These are phyloP conservation scores for Cisticola juncidis DNA, from an alignment of 2,113 vertebrate species.

Conservation along the genomic window DNA sequence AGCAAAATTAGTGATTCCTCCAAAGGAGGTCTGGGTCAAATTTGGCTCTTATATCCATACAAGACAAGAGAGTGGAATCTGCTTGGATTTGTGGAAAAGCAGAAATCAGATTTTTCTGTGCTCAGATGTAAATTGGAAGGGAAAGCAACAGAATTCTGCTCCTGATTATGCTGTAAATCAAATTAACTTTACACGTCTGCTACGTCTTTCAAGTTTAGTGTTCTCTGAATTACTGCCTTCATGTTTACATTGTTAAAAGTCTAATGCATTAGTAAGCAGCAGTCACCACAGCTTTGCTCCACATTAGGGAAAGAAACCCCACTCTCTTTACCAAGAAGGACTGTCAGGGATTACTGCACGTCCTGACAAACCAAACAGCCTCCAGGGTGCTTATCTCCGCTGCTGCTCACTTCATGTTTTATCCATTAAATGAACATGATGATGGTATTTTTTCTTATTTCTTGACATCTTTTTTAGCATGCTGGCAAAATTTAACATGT, in stretches of 20 bases:
- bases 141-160: slow-evolving; percentile 7
- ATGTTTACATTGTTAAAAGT: slow-evolving; percentile 51
- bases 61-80: neutral
- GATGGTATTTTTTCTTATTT: neutral
- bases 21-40: neutral
- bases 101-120: slow-evolving; percentile 7
- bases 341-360: neutral
- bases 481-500: neutral
- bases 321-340: neutral
- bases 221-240: slow-evolving; percentile 59
- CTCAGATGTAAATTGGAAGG: neutral
- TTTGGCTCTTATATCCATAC: neutral
- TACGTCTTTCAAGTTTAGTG: slow-evolving; percentile 34
- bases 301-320: neutral
- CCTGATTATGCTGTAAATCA: slow-evolving; percentile 46
- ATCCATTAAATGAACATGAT: neutral
- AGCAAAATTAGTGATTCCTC: neutral
- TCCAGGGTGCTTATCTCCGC: neutral
- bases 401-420: slow-evolving; percentile 23
- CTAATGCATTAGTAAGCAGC: slow-evolving; percentile 52
- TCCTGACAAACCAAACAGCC: slow-evolving; percentile 41
- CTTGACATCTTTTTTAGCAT: neutral
- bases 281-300: slow-evolving; percentile 35
- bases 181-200: slow-evolving; percentile 34
- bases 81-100: neutral